Evolutionary conservation across 2,888 invertebrate genomes (phyloP), one percentile per base, ranked within the genome.

Genomic region (Aelia acuminata): DNA sequence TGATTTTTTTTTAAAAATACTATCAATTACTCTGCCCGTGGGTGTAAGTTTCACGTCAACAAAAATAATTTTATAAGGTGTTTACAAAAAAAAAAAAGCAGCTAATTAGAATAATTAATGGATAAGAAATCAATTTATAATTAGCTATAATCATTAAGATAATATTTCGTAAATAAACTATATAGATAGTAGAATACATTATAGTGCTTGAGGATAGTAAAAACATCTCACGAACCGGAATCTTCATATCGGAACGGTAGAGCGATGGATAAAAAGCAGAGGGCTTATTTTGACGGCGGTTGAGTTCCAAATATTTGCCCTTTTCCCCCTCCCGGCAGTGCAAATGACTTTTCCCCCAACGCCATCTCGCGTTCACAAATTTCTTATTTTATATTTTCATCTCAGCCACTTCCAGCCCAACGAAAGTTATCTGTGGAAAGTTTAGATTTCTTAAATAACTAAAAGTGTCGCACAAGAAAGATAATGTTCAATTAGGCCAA

Each of bases 221-320:
- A 70, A 70, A 70, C 63, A 70, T 70, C 35, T 4, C 63, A 70
- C 35, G 26, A 35, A 31, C 63, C 5, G 63, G 35, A 70, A 70
- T 70, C 63, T 70, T 70, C 63, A 70, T 70, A 70, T 70, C 63
- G 31, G 63, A 70, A 70, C 18, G 18, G 18, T 70, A 35, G 31
- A 70, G 57, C 26, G 57, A 31, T 70, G 63, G 10, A 80, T 80
- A 80, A 80, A 43, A 80, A 80, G 80, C 22, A 80, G n/a, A 80
- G 43, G 43, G 43, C 80, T 80, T 80, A 80, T 80, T 80, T 47
- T 47, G 80, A 80, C 43, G 80, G 80, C 22, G 80, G 80, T 39
- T 43, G 80, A 39, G 80, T 39, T 80, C 43, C 80, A 80, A 80
- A 80, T 80, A 80, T 80, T 80, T 80, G 80, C 11, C 7, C 22